Base-by-base conservation (phyloP, 2,113 vertebrate genomes). In the Lagopus muta region DNA sequence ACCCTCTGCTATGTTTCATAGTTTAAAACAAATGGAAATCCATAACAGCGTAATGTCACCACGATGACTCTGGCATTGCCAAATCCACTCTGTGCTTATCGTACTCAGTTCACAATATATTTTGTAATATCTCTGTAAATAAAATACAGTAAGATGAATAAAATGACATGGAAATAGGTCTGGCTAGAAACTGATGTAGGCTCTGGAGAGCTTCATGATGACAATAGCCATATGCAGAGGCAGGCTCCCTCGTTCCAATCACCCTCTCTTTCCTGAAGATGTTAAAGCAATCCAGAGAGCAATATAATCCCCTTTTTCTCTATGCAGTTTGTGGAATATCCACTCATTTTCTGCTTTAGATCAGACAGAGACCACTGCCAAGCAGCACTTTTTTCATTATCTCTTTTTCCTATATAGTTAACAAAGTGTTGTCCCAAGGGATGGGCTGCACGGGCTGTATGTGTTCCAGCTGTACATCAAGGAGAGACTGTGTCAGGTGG, bases 111-210 rank as follows among this genome's bases (percentile, higher is more conserved):
- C 82, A 88, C 88, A 60, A 7, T n/a, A 8, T 14, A 45, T 88
- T 96, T 97, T 97, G 96, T 98, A 97, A 94, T 95, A 93, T 95
- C 90, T 96, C 94, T 91, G 94, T 94, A 96, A 96, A 95, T 86
- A 95, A 95, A 91, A 88, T 86, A 28, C 13, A 77, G 90, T 50
- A 43, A 93, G 91, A 89, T 74, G 45, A 97, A 97, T 97, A 96
- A 98, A 98, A 89, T 57, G 1, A 82, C 25, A 25, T 54, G 86
- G 95, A 95, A 93, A 94, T 80, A 94, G 96, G 90, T 64, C 84
- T 96, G 91, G 50, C 76, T 55, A 62, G 75, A 67, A 45, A 67
- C 92, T 40, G 54, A 71, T 40, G 67, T 42, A 47, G 77, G 54
- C 28, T 60, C 40, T 85, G 75, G 76, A 78, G 77, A 77, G 61